phyloP scores from a whole-genome alignment of 2,797 vertebrate species.

The Sardinella longiceps region DNA sequence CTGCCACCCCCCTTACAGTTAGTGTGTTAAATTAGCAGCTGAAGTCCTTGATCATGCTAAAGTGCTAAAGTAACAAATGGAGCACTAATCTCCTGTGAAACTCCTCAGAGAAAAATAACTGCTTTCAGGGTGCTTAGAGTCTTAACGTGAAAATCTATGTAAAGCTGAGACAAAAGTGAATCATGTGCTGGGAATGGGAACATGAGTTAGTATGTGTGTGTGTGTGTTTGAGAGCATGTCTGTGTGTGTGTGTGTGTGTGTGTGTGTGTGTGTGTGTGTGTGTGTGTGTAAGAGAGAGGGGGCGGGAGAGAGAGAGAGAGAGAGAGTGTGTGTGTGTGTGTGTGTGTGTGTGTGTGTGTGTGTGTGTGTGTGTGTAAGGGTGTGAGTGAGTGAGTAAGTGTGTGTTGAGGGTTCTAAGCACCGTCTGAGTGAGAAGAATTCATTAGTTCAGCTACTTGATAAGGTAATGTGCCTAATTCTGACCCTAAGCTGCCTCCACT shows the following conservation, averaged over 20 bases:
- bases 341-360: slow-evolving; percentile 27
- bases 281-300: too few species aligned
- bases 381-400: slow-evolving; percentile 5
- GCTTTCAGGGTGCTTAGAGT: slow-evolving; percentile 3
- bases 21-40: not conserved
- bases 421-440: too few species aligned
- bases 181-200: not conserved
- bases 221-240: slow-evolving; percentile 22
- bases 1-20: not conserved
- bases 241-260: slow-evolving; percentile 18
- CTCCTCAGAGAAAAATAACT: not conserved
- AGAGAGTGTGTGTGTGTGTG: slow-evolving; percentile 24
- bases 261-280: slow-evolving; percentile 25
- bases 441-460: too few species aligned
- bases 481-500: not conserved
- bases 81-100: not conserved
- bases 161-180: slow-evolving; percentile 1
- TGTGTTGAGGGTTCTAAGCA: not conserved
- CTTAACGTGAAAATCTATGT: not conserved
- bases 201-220: slow-evolving; percentile 26
- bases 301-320: too few species aligned
- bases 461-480: slow-evolving; percentile 1
- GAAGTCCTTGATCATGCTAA: not conserved
- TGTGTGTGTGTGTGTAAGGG: too few species aligned
- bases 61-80: not conserved